Evolutionary conservation across 2,888 invertebrate genomes (phyloP).

Genomic region (Auanema sp.): DNA sequence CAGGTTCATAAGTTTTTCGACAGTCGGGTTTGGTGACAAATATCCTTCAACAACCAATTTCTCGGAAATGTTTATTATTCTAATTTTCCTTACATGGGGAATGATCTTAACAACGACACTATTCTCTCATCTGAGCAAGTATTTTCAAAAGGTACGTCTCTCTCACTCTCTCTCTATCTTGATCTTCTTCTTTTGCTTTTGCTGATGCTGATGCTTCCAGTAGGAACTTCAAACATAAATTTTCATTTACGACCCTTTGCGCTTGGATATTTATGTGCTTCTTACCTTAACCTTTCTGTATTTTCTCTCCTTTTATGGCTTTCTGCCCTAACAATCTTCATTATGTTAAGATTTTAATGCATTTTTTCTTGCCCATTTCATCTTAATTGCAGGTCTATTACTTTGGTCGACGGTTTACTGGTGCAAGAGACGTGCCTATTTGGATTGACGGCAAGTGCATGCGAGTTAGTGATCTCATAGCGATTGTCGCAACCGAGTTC

Average conservation of each 20-base stretch:
- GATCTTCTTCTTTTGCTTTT: too few species aligned
- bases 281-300: too few species aligned
- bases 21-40: conserved; percentile 48
- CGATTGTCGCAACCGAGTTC: conserved; percentile 44
- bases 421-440: conserved; percentile 42
- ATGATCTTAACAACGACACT: conserved; percentile 42
- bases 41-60: conserved; percentile 29
- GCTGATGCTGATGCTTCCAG: too few species aligned
- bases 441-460: conserved; percentile 42
- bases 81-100: conserved; percentile 40
- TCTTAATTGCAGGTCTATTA: conserved; percentile 24
- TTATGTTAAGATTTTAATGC: conserved; percentile 7
- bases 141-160: conserved; percentile 26
- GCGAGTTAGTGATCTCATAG: conserved; percentile 44
- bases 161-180: neutral
- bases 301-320: neutral
- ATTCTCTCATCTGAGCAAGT: conserved; percentile 31
- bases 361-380: neutral
- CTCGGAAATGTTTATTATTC: conserved; percentile 22
- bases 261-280: too few species aligned
- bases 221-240: too few species aligned
- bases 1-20: conserved; percentile 49
- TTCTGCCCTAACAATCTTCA: conserved; percentile 1
- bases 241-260: too few species aligned
- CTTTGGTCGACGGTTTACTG: conserved; percentile 33